Base-by-base conservation (phyloP, 2,113 vertebrate species). In the Oncorhynchus nerka region DNA sequence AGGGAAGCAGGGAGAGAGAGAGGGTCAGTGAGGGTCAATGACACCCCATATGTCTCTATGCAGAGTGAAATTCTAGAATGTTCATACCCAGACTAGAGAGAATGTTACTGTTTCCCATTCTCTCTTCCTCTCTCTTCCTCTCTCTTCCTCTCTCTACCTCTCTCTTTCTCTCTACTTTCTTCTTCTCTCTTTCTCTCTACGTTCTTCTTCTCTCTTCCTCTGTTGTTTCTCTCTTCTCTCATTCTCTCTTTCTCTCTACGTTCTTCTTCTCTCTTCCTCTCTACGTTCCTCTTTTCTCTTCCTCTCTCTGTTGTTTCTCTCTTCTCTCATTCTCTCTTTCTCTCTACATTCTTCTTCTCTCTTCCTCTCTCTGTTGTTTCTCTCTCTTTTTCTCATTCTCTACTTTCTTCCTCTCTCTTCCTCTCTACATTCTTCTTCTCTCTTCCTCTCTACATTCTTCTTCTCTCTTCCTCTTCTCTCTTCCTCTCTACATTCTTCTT, bases 1-100 rank as follows among this genome's bases (percentile, higher is more conserved):
- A 11, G 20, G n/a, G n/a, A 6, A n/a, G 20, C 4, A 22, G n/a
- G 7, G 61, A n/a, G 7, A 22, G 28, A 28, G 15, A 22, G 61
- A n/a, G 61, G 61, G 61, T n/a, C 19, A 24, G 64, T 13, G 64
- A 66, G 64, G 13, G 64, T 24, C 19, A 32, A 4, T 32, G 48
- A 78, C 0, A n/a, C 64, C 28, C 70, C 62, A 22, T 51, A 75
- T 32, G 65, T 79, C 57, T 77, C 45, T 1, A 5, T 70, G 69
- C 4, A 84, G n/a, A 77, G 79, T 22, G 79, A 75, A 67, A 75
- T 76, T 30, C 45, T 22, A 61, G 39, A 59, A 76, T 77, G 22
- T 81, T 5, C 28, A 24, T 28, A 39, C 34, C 39, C 72, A 76
- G 59, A 79, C 71, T 0, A 11, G 61, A 69, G 39, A 67, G 62